Base-by-base conservation (phyloP, 2,888 invertebrate species). In the Coecobrya sp. region DNA sequence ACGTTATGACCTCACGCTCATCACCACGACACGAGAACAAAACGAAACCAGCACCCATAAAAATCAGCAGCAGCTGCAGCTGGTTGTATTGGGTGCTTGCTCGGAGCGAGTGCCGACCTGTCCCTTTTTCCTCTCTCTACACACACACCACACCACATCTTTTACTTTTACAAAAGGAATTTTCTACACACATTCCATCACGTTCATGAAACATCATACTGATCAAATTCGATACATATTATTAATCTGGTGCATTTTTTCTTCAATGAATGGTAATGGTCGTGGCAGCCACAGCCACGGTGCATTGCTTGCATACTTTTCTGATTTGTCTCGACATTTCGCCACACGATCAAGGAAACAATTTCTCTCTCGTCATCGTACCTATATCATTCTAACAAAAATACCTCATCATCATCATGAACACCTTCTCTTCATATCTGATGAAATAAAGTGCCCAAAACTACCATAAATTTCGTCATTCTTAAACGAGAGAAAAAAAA, bases 101-200 rank as follows among this genome's bases (percentile, higher is more conserved):
- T 76, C 85, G 85, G 65, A 76, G 76, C 76, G 76, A 76, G 68
- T 89, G 89, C 89, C 89, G 89, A 89, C 89, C 84, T 89, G 89
- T 68, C 89, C 89, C 82, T 89, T 88, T 89, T 84, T 81, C 55
- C 27, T 27, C n/a, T 65, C 65, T 59, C n/a, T n/a, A 55, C 55
- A 68, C 49, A 86, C 65, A 68, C 68, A n/a, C 25, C 65, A 65
- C 25, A 25, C 27, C 13, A 65, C 65, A 65, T 65, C 76, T 76
- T 76, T 76, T 76, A 76, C 76, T 76, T 76, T 76, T 76, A 76
- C 76, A 76, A 76, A 52, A 76, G 76, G 76, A 76, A 76, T 76
- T 76, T 76, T 25, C 52, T 52, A 76, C 76, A 76, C 82, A 27
- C 81, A 89, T 89, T 89, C 89, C 89, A 82, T 84, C 84, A 89